Evolutionary conservation across 1,140 invertebrate genomes (phyloP).

Genomic region (Drosophila nasuta): DNA sequence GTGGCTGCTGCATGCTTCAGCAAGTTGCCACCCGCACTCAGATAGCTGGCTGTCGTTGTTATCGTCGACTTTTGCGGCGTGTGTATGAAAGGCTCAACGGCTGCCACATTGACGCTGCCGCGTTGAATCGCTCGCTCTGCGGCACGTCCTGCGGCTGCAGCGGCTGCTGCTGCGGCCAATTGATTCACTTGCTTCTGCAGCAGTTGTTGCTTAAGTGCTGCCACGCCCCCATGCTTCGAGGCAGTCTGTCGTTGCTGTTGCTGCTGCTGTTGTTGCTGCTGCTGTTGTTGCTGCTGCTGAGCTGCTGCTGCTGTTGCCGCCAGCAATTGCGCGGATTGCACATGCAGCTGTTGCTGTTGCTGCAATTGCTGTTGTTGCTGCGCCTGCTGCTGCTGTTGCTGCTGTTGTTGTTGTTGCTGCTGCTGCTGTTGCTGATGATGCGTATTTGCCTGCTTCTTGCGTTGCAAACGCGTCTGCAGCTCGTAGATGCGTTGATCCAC

Average conservation of each 20-base stretch:
- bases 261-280: slow-evolving; percentile 47
- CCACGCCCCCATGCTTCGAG: slow-evolving; percentile 67
- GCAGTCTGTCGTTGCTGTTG: slow-evolving; percentile 52
- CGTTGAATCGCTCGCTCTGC: slow-evolving; percentile 78
- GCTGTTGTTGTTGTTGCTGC: slow-evolving; percentile 56
- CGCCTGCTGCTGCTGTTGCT: slow-evolving; percentile 51
- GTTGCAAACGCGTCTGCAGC: slow-evolving; percentile 94
- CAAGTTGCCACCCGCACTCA: slow-evolving; percentile 61
- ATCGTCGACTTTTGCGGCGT: slow-evolving; percentile 88
- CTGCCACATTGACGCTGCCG: slow-evolving; percentile 90
- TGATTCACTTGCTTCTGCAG: slow-evolving; percentile 79
- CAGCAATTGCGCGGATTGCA: slow-evolving; percentile 37
- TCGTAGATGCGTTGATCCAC: slow-evolving; percentile 97
- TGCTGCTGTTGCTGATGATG: slow-evolving; percentile 73
- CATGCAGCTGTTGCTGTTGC: slow-evolving; percentile 50
- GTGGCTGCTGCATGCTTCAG: slow-evolving; percentile 76
- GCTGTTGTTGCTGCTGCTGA: slow-evolving; percentile 38
- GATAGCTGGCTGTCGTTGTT: slow-evolving; percentile 65
- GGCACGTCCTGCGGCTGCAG: slow-evolving; percentile 68
- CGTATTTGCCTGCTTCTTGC: slow-evolving; percentile 90
- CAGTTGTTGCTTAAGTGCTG: slow-evolving; percentile 76
- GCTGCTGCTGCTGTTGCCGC: slow-evolving; percentile 52
- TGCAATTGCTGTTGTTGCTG: slow-evolving; percentile 50
- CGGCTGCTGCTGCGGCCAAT: slow-evolving; percentile 66
- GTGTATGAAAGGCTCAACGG: slow-evolving; percentile 95